These are phyloP conservation scores for Pantherophis alleghaniensis DNA, from an alignment of 2,797 vertebrate genomes.

Conservation along the genomic window DNA sequence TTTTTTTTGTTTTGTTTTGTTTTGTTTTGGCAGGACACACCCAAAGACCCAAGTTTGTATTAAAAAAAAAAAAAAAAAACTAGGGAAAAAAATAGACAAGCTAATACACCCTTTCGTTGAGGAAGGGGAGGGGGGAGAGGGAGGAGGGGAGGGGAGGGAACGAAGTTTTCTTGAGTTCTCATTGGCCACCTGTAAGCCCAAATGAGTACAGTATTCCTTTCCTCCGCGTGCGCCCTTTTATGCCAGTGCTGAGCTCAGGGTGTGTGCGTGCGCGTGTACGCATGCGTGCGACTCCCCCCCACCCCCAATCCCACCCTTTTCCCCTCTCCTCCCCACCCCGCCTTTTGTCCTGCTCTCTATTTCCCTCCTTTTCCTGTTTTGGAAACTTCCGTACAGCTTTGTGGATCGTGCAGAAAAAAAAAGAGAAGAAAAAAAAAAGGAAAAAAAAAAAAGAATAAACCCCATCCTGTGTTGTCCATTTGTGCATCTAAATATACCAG, in stretches of 20 bases:
- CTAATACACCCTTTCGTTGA: constrained; percentile 43
- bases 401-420: constrained; percentile 37
- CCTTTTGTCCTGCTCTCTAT: constrained; percentile 4
- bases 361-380: constrained; percentile 5
- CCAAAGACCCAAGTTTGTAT: constrained; percentile 77
- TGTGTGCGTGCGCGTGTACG: constrained; percentile 32
- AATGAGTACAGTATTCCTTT: constrained; percentile 2
- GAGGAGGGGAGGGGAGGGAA: background rate
- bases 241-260: constrained; percentile 24
- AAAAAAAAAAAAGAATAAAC: background rate
- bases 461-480: constrained; percentile 5
- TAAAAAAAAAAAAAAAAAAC: constrained; percentile 50
- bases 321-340: background rate
- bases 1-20: constrained; percentile 16
- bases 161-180: constrained; percentile 26
- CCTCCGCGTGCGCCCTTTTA: constrained; percentile 6
- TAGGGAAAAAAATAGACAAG: constrained; percentile 37
- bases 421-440: too few relatives aligned
- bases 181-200: constrained; percentile 23
- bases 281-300: constrained; percentile 36
- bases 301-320: background rate
- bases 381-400: constrained; percentile 33
- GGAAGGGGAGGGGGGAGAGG: constrained; percentile 10
- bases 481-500: constrained; percentile 26
- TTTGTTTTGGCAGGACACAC: constrained; percentile 72